Conservation (phyloP, 2,797 vertebrate species). For the Ammospiza maritima region DNA sequence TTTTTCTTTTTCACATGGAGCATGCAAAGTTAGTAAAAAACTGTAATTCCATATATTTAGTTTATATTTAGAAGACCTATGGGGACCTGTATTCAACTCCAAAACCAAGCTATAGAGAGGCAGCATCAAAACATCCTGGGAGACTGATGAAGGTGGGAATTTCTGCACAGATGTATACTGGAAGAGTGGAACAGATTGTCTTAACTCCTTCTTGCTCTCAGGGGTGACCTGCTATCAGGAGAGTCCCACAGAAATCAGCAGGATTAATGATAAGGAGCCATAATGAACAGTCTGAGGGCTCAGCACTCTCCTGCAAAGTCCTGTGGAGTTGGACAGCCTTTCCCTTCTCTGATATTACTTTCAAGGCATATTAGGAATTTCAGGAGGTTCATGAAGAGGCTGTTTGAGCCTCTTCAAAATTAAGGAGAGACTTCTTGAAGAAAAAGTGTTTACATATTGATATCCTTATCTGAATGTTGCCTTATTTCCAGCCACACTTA, state of each 20-base stretch:
- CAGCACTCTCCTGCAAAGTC: background rate
- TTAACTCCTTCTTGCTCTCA: background rate
- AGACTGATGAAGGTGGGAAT: background rate
- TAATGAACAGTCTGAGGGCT: background rate
- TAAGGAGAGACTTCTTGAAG: background rate
- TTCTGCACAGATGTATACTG: background rate
- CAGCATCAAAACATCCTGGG: background rate
- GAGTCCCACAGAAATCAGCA: background rate
- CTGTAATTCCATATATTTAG: background rate
- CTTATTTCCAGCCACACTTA: background rate
- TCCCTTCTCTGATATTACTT: background rate
- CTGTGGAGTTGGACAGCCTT: background rate
- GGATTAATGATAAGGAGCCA: background rate
- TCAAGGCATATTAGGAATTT: background rate
- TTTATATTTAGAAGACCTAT: background rate
- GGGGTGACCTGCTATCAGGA: background rate
- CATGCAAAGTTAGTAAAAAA: background rate
- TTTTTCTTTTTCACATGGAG: background rate
- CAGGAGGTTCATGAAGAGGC: background rate
- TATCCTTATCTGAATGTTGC: background rate
- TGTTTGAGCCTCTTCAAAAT: background rate
- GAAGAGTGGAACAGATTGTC: background rate
- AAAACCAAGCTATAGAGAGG: background rate
- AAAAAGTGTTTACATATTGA: background rate
- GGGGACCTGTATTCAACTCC: background rate